Percentiles rank a stretch among this genome's conserved stretches.
Conservation (phyloP, 2,888 invertebrate species). For the Bhutanitis thaidina region DNA sequence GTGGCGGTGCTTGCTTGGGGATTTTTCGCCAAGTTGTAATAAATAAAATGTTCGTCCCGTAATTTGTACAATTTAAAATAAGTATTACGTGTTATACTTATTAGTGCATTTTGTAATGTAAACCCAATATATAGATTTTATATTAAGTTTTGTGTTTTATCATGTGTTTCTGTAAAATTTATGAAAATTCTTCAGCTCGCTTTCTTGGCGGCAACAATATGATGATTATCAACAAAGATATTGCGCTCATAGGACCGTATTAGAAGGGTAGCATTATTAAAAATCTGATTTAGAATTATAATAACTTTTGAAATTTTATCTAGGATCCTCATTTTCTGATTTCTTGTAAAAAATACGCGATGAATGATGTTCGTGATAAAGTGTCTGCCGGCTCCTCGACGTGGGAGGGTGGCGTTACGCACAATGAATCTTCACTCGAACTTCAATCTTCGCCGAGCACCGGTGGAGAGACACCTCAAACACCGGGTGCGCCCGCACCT, state of each 20-base stretch:
- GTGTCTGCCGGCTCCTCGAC: conserved; percentile 69
- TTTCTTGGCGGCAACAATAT: conserved; percentile 62
- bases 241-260: conserved; percentile 53
- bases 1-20: too few relatives aligned
- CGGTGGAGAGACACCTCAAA: conserved; percentile 75
- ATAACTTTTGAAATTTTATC: too few relatives aligned
- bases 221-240: conserved; percentile 52
- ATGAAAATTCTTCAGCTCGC: conserved; percentile 35
- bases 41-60: conserved; percentile 22
- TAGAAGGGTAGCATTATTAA: conserved; percentile 29
- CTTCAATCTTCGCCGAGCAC: conserved; percentile 65
- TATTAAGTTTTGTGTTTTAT: conserved; percentile 28
- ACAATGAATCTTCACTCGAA: conserved; percentile 69
- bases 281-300: background rate
- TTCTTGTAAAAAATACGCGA: conserved; percentile 36
- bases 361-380: conserved; percentile 78
- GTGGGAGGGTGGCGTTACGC: conserved; percentile 62
- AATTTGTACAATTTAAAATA: conserved; percentile 27
- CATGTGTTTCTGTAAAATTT: conserved; percentile 41
- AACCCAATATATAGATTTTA: conserved; percentile 29
- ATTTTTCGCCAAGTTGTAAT: too few relatives aligned
- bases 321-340: conserved; percentile 16
- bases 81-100: conserved; percentile 24
- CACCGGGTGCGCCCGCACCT: conserved; percentile 80
- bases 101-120: conserved; percentile 19